Percentiles rank a stretch among this genome's conserved stretches.
phyloP scores from a whole-genome alignment of 2,888 invertebrate species.

The Carterocephalus palaemon region DNA sequence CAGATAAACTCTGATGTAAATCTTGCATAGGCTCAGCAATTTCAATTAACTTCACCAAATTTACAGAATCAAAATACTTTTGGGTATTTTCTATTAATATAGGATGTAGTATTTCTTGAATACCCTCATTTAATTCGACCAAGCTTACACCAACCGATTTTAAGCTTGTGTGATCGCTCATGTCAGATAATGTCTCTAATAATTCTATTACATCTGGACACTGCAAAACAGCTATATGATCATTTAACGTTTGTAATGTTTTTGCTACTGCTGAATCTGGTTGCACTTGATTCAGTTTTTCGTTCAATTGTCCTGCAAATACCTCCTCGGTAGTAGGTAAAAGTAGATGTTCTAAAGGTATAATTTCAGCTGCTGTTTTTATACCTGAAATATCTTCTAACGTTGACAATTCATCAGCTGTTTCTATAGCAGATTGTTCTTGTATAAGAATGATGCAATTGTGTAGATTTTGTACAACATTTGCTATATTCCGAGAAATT shows the following conservation, averaged over 20 bases:
- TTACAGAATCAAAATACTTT: slow-evolving; percentile 41
- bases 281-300: slow-evolving; percentile 35
- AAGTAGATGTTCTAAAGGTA: slow-evolving; percentile 55
- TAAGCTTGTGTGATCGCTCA: slow-evolving; percentile 56
- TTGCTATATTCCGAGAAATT: slow-evolving; percentile 53
- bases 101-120: slow-evolving; percentile 62
- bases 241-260: slow-evolving; percentile 54
- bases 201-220: slow-evolving; percentile 56
- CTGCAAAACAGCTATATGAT: slow-evolving; percentile 56
- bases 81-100: slow-evolving; percentile 52
- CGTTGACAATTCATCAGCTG: slow-evolving; percentile 74
- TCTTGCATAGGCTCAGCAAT: slow-evolving; percentile 65
- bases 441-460: slow-evolving; percentile 69
- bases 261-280: slow-evolving; percentile 50
- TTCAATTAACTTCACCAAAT: slow-evolving; percentile 47
- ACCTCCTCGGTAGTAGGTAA: slow-evolving; percentile 48
- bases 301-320: slow-evolving; percentile 19
- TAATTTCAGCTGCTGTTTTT: slow-evolving; percentile 74
- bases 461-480: slow-evolving; percentile 59
- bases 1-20: slow-evolving; percentile 56
- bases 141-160: slow-evolving; percentile 53
- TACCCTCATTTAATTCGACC: slow-evolving; percentile 49
- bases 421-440: slow-evolving; percentile 70
- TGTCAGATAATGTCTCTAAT: slow-evolving; percentile 57
- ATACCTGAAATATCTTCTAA: slow-evolving; percentile 79